phyloP scores from a whole-genome alignment of 2,888 invertebrate genomes.

The Psococerastis gibbosa region DNA sequence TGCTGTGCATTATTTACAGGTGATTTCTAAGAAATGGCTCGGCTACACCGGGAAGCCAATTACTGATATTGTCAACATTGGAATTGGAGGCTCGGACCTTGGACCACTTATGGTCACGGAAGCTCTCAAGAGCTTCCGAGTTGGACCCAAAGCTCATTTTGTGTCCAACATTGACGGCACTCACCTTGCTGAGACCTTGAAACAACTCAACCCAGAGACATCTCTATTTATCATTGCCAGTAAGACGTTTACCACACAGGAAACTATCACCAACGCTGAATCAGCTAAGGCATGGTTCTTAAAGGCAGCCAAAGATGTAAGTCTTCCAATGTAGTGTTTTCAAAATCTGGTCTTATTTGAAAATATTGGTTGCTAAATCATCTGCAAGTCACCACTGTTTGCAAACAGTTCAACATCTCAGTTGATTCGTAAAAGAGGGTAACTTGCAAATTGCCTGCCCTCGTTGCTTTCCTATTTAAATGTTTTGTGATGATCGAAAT shows the following conservation, averaged over 20 bases:
- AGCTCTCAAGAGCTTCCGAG: constrained; percentile 77
- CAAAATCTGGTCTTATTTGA: constrained; percentile 9
- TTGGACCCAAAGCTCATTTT: constrained; percentile 79
- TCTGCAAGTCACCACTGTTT: no score
- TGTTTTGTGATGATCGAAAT: no score
- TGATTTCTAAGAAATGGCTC: constrained; percentile 36
- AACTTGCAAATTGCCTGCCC: no score
- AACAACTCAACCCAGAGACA: constrained; percentile 78
- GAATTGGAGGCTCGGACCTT: constrained; percentile 97
- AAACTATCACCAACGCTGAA: constrained; percentile 96
- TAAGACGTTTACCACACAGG: constrained; percentile 97
- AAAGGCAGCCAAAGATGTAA: constrained; percentile 65
- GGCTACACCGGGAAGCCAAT: constrained; percentile 84
- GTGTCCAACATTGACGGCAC: constrained; percentile 99
- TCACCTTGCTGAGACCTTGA: constrained; percentile 84
- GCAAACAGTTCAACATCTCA: no score
- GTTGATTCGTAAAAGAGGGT: no score
- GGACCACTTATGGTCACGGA: constrained; percentile 99
- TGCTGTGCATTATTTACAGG: no score
- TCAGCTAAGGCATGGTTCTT: constrained; percentile 97
- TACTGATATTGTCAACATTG: constrained; percentile 96
- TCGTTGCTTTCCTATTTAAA: no score
- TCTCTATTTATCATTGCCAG: constrained; percentile 96
- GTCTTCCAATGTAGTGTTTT: no score
- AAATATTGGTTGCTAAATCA: constrained; percentile 9